These are phyloP conservation scores for Phrynocephalus vlangalii DNA, from an alignment of 2,797 vertebrate species.

Conservation along the genomic window DNA sequence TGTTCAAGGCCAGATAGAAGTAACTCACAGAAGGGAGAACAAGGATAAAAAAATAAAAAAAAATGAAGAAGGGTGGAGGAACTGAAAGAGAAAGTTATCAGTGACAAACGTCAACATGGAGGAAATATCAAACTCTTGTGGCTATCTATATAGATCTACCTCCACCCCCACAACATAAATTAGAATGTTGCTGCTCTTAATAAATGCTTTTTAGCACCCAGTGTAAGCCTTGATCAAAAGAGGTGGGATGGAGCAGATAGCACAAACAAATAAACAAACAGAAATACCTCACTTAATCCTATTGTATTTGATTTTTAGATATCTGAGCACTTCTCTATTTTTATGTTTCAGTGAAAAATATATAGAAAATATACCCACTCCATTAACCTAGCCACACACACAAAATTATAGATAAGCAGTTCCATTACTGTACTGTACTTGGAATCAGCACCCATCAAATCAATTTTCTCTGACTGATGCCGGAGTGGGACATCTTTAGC, in stretches of 20 bases:
- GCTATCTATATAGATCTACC: too few species aligned
- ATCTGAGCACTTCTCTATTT: background rate
- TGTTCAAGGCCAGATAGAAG: too few species aligned
- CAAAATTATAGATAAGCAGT: background rate
- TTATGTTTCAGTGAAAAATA: background rate
- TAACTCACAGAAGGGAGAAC: too few species aligned
- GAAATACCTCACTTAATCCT: background rate
- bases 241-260: background rate
- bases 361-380: background rate
- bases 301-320: background rate
- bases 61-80: too few species aligned
- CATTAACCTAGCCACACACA: background rate
- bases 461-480: conserved; percentile 13
- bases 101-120: too few species aligned
- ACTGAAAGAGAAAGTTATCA: too few species aligned
- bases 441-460: conserved; percentile 8
- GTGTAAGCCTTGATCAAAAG: background rate
- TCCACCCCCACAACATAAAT: too few species aligned
- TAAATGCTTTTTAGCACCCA: too few species aligned
- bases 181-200: too few species aligned
- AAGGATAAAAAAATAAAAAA: too few species aligned
- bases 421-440: conserved; percentile 10
- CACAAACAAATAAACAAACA: background rate
- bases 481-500: background rate
- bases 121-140: too few species aligned